Evolutionary conservation across 2,113 vertebrate species (phyloP).

Genomic region (Aldabrachelys gigantea): DNA sequence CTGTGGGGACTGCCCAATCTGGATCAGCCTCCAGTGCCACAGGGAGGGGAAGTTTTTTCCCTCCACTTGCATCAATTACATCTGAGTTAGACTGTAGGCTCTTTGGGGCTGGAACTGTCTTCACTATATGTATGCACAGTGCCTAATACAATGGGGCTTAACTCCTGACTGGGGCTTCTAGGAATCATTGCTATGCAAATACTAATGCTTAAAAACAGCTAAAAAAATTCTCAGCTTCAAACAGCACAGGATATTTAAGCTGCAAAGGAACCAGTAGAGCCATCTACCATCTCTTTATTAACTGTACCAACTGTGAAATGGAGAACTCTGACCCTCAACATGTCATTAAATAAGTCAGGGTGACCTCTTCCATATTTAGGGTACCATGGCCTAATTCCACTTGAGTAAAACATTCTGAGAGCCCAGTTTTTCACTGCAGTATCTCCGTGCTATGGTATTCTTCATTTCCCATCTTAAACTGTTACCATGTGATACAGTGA

Average conservation of each 20-base stretch:
- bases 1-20: not conserved
- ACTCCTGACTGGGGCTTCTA: not conserved
- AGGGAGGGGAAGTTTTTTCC: not conserved
- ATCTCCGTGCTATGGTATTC: not conserved
- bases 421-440: not conserved
- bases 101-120: not conserved
- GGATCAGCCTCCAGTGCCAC: not conserved
- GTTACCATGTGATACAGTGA: not conserved
- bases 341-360: not conserved
- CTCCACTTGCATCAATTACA: not conserved
- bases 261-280: not conserved
- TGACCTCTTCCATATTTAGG: not conserved
- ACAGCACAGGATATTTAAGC: not conserved
- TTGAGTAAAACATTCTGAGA: not conserved
- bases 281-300: not conserved
- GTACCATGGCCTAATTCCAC: not conserved
- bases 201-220: not conserved
- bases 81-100: not conserved
- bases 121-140: not conserved
- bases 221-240: not conserved
- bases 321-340: accelerated
- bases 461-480: not conserved
- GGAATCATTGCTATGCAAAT: not conserved
- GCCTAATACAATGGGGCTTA: not conserved
- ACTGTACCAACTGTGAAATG: not conserved